Percentiles rank a stretch among this genome's conserved stretches.
phyloP scores from a whole-genome alignment of 2,113 vertebrate species.

The Tympanuchus pallidicinctus region DNA sequence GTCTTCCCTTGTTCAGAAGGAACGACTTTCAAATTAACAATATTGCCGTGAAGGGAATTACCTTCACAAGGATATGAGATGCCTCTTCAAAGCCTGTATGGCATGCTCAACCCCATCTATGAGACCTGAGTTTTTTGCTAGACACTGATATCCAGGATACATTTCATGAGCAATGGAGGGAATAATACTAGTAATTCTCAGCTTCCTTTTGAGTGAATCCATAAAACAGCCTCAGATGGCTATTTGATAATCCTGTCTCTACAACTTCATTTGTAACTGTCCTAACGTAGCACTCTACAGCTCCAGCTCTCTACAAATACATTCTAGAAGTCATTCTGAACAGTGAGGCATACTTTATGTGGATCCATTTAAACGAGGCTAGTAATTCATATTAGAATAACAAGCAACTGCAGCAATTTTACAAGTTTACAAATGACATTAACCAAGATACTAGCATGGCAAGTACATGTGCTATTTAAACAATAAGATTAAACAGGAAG shows the following conservation, averaged over 20 bases:
- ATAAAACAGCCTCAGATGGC: not conserved
- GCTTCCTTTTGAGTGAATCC: not conserved
- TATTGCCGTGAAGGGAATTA: not conserved
- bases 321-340: not conserved
- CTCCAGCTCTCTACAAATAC: not conserved
- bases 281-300: not conserved
- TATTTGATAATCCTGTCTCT: not conserved
- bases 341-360: not conserved
- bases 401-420: not conserved
- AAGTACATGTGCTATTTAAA: not conserved
- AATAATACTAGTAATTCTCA: not conserved
- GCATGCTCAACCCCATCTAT: not conserved
- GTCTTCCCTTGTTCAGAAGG: not conserved
- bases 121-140: not conserved
- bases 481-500: not conserved
- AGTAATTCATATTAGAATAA: not conserved
- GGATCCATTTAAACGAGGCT: not conserved
- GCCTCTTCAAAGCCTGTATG: not conserved
- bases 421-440: not conserved
- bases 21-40: not conserved
- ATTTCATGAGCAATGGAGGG: not conserved
- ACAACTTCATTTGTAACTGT: not conserved
- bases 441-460: not conserved
- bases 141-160: not conserved
- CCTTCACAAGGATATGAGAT: not conserved